These are phyloP conservation scores for Eurypyga helias DNA, from an alignment of 2,113 vertebrate species.

Conservation along the genomic window DNA sequence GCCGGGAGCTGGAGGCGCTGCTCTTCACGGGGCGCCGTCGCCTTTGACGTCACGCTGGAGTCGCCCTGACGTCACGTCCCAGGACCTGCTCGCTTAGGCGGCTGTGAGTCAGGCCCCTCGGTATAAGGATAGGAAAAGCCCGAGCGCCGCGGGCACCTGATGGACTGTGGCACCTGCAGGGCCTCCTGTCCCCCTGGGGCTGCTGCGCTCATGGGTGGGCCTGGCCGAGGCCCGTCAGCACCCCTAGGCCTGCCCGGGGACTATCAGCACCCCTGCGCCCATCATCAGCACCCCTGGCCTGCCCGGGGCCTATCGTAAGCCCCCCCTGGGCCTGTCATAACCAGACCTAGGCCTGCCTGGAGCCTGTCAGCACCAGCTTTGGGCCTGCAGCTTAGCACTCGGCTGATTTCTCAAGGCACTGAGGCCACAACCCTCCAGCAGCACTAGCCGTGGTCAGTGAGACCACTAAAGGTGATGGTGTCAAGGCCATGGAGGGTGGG, in stretches of 20 bases:
- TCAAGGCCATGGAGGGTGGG: neutral
- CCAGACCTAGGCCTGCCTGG: too few relatives aligned
- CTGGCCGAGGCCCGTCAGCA: neutral
- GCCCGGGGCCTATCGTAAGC: too few relatives aligned
- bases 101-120: neutral
- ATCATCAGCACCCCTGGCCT: too few relatives aligned
- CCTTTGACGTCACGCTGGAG: neutral
- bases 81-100: neutral
- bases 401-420: fast-evolving
- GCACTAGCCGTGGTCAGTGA: fast-evolving
- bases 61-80: neutral
- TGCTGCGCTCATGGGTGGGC: neutral
- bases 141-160: neutral
- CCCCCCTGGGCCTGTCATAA: too few relatives aligned
- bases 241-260: neutral
- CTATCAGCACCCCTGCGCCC: neutral
- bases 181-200: neutral
- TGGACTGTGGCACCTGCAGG: too few relatives aligned
- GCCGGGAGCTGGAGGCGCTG: neutral
- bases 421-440: neutral
- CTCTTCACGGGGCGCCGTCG: neutral
- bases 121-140: neutral
- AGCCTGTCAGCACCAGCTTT: neutral
- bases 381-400: too few relatives aligned
- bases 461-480: neutral